Evolutionary conservation across 1,140 invertebrate genomes (phyloP).

Genomic region (Conopomorpha cramerella): DNA sequence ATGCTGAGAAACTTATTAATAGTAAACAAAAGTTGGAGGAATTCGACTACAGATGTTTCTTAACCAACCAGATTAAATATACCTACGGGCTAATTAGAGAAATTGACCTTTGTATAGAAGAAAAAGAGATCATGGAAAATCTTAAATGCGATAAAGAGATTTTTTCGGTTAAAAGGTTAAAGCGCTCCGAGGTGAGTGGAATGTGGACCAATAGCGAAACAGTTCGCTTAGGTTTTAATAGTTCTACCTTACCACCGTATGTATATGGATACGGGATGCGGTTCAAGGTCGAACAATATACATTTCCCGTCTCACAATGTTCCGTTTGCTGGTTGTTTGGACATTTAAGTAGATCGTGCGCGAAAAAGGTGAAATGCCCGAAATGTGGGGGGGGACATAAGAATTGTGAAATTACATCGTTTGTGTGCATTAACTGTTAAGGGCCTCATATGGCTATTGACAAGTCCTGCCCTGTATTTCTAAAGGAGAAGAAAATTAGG

Average conservation of each 20-base stretch:
- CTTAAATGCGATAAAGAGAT: background rate
- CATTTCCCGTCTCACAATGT: slow-evolving; percentile 2
- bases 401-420: background rate
- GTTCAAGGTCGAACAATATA: slow-evolving; percentile 1
- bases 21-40: background rate
- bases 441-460: background rate
- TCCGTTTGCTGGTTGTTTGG: slow-evolving; percentile 2
- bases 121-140: background rate
- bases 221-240: background rate
- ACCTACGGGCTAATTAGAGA: background rate
- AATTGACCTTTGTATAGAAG: background rate
- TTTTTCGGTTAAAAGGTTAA: slow-evolving; percentile 1
- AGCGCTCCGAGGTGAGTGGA: background rate
- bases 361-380: background rate
- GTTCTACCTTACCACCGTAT: slow-evolving; percentile 1
- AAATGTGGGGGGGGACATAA: background rate
- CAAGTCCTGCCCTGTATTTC: background rate
- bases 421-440: background rate
- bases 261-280: background rate
- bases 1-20: background rate
- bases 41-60: background rate
- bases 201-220: slow-evolving; percentile 1
- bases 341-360: background rate
- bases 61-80: background rate
- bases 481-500: background rate